phyloP scores from a whole-genome alignment of 1,140 invertebrate genomes.

The Diachasma alloeum region DNA sequence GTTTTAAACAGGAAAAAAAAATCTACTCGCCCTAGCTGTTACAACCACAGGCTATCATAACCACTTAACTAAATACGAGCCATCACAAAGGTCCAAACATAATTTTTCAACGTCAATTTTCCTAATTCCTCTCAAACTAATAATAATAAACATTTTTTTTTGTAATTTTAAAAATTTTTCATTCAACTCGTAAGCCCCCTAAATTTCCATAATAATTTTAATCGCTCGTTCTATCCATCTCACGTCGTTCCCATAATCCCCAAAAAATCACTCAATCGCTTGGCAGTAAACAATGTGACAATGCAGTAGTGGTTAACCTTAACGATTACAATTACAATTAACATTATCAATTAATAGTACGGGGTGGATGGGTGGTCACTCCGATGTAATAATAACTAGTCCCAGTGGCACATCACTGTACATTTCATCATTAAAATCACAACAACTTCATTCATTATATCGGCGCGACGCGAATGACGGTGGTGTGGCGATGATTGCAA shows the following conservation, averaged over 20 bases:
- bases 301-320: constrained; percentile 61
- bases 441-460: constrained; percentile 45
- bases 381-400: constrained; percentile 62
- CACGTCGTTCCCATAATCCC: background rate
- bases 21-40: constrained; percentile 21
- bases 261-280: constrained; percentile 45
- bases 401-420: constrained; percentile 66
- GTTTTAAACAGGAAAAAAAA: constrained; percentile 17
- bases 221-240: constrained; percentile 17
- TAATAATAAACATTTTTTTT: constrained; percentile 17
- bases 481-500: constrained; percentile 47
- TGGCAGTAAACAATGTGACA: constrained; percentile 67
- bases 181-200: constrained; percentile 3
- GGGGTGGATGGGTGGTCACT: constrained; percentile 64
- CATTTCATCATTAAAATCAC: constrained; percentile 54
- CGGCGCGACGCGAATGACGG: constrained; percentile 54
- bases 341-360: constrained; percentile 58
- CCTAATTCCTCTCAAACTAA: background rate
- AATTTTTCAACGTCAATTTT: constrained; percentile 51
- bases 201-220: constrained; percentile 17
- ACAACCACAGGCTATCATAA: constrained; percentile 29
- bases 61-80: constrained; percentile 49
- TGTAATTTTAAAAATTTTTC: constrained; percentile 39
- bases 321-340: constrained; percentile 55
- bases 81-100: constrained; percentile 61